phyloP scores from a whole-genome alignment of 2,888 invertebrate species.

The Oxycera nigricornis region DNA sequence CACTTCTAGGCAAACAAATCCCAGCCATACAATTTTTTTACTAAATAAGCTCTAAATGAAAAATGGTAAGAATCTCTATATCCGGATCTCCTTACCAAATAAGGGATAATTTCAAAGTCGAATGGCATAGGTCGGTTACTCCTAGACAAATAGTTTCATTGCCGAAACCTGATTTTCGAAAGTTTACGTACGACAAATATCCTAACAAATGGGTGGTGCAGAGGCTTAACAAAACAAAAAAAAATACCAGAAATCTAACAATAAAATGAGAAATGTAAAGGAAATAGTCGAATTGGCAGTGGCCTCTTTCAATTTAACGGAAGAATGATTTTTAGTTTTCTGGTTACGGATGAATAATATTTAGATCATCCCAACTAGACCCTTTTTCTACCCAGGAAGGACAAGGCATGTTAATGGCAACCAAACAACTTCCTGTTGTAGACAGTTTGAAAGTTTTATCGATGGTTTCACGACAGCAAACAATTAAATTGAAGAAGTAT shows the following conservation, averaged over 20 bases:
- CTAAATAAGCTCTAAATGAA: background rate
- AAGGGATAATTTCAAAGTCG: background rate
- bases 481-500: background rate
- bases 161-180: conserved; percentile 6
- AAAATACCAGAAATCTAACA: background rate
- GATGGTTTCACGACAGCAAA: background rate
- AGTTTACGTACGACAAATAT: conserved; percentile 10
- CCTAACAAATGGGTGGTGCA: conserved; percentile 11
- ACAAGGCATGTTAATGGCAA: background rate
- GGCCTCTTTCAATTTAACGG: conserved; percentile 39
- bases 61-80: conserved; percentile 11
- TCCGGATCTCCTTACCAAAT: background rate
- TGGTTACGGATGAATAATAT: conserved; percentile 41
- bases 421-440: background rate
- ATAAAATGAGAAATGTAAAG: conserved; percentile 26
- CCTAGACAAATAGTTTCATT: conserved; percentile 26
- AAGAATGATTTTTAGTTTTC: conserved; percentile 41
- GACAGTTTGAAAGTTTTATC: background rate
- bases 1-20: conserved; percentile 25
- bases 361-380: background rate
- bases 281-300: background rate
- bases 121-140: conserved; percentile 13
- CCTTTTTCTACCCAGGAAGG: background rate
- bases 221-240: background rate
- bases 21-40: background rate